These are phyloP conservation scores for Lacerta viridis DNA, from an alignment of 2,797 vertebrate species.

Conservation along the genomic window DNA sequence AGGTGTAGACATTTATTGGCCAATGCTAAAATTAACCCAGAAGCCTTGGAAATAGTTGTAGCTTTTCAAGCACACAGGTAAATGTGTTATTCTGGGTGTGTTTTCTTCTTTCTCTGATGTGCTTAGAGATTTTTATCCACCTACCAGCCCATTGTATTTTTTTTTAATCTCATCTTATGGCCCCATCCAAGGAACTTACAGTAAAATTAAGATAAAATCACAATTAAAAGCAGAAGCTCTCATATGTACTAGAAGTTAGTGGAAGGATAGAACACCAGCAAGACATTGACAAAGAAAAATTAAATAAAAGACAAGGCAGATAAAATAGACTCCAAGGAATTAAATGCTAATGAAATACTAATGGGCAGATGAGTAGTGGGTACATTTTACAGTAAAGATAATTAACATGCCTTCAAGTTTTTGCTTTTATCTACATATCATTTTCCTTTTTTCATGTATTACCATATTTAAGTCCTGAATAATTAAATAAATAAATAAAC, in stretches of 20 bases:
- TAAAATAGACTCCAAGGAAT: not conserved
- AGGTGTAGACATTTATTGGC: too few relatives aligned
- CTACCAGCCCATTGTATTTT: not conserved
- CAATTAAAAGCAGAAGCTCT: conserved; percentile 1
- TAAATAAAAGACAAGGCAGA: conserved; percentile 4
- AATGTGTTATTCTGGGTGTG: not conserved
- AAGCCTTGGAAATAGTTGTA: not conserved
- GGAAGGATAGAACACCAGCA: not conserved
- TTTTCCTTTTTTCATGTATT: not conserved
- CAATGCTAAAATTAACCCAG: too few relatives aligned
- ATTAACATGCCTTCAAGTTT: not conserved
- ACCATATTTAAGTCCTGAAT: not conserved
- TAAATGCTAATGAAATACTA: not conserved
- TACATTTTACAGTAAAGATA: not conserved
- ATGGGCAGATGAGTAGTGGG: not conserved
- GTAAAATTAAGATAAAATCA: not conserved
- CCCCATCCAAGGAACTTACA: not conserved
- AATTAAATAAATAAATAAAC: not conserved
- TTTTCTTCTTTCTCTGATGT: not conserved
- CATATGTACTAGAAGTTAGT: not conserved
- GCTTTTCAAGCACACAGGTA: not conserved
- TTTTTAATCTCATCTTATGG: not conserved
- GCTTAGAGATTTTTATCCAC: not conserved
- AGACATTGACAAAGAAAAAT: not conserved
- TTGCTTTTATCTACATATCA: not conserved